Conservation (phyloP, 2,113 vertebrate species). For the Bubalus kerabau region DNA sequence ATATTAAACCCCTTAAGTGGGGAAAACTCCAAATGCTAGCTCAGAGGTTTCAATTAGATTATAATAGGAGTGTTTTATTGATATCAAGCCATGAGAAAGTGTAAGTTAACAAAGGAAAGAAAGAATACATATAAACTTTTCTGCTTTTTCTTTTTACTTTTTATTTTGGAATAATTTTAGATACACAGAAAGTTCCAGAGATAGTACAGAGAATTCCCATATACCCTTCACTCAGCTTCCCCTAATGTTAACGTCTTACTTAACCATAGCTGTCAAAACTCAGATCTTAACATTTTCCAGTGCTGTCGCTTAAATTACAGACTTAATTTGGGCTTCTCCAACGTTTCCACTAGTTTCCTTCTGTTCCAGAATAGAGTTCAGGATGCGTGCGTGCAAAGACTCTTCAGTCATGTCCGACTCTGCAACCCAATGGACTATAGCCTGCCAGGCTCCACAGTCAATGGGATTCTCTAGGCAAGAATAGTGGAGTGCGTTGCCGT, state of each 20-base stretch:
- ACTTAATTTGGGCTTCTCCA: neutral
- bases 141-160: neutral
- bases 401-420: neutral
- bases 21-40: neutral
- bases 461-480: neutral
- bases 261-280: neutral
- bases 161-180: neutral
- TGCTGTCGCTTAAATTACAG: neutral
- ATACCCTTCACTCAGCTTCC: neutral
- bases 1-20: neutral
- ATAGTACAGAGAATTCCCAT: neutral
- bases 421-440: neutral
- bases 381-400: rapidly evolving
- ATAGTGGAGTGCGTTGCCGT: neutral
- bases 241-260: neutral
- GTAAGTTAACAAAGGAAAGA: neutral
- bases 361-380: neutral
- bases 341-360: neutral
- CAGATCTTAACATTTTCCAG: neutral
- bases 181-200: neutral
- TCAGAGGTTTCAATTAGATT: neutral
- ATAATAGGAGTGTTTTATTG: neutral
- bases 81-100: neutral
- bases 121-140: neutral
- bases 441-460: neutral